Percentiles rank a stretch among this genome's conserved stretches.
These are phyloP conservation scores for Amblyornis subalaris DNA, from an alignment of 2,113 vertebrate genomes.

Conservation along the genomic window DNA sequence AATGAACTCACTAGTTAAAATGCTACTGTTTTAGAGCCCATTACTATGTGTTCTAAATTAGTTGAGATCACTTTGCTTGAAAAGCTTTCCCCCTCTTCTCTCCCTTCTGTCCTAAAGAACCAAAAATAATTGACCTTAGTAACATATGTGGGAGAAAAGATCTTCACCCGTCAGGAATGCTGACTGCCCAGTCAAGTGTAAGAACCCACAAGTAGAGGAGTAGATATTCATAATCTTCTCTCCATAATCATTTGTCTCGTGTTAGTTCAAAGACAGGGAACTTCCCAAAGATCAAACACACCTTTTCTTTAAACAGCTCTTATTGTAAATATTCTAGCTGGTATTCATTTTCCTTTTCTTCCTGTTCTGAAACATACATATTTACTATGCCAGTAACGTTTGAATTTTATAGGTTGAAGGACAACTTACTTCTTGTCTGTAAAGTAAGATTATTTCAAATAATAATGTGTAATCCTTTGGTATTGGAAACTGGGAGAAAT, in stretches of 20 bases:
- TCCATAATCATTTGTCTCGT: conserved; percentile 17
- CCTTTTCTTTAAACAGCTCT: conserved; percentile 34
- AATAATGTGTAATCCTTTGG: neutral
- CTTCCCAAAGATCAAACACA: conserved; percentile 25
- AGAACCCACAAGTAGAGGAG: neutral
- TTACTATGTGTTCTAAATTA: conserved; percentile 67
- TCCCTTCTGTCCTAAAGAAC: neutral
- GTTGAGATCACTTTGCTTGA: conserved; percentile 25
- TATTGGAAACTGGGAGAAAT: neutral
- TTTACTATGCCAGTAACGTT: conserved; percentile 25
- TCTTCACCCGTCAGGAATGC: neutral
- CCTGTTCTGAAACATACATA: conserved; percentile 31
- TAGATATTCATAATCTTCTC: neutral
- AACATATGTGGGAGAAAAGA: neutral
- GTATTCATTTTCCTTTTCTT: conserved; percentile 18
- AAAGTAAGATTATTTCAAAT: conserved; percentile 41
- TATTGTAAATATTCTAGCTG: conserved; percentile 40
- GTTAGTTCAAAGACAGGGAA: conserved; percentile 50
- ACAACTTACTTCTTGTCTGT: neutral
- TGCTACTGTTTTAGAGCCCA: conserved; percentile 60
- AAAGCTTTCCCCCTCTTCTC: neutral
- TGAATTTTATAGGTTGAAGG: conserved; percentile 16
- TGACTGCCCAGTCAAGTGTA: neutral
- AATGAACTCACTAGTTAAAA: conserved; percentile 71
- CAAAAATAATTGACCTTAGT: conserved; percentile 45